Percentiles rank a stretch among this genome's conserved stretches.
phyloP scores from a whole-genome alignment of 2,113 vertebrate species.

The Proteles cristata region DNA sequence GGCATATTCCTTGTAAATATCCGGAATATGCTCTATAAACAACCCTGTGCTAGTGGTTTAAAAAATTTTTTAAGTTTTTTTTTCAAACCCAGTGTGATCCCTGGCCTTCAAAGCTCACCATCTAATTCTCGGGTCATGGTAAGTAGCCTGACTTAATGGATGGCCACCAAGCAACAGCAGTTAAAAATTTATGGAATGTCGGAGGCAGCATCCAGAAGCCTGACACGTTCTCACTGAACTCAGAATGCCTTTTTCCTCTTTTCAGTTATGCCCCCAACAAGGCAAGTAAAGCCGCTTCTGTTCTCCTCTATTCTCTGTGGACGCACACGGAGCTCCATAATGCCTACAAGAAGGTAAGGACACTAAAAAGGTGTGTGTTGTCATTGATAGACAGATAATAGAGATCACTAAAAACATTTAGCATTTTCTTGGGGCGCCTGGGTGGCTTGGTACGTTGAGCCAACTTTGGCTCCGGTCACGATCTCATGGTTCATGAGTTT shows the following conservation, averaged over 20 bases:
- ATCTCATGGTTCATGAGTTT: no score
- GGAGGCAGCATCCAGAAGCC: background rate
- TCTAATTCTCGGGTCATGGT: background rate
- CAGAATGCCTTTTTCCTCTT: background rate
- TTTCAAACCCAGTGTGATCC: background rate
- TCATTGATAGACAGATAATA: background rate
- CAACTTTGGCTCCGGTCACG: no score
- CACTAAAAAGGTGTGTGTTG: rapidly evolving
- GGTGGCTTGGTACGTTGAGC: no score
- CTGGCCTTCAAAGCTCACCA: background rate
- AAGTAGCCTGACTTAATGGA: background rate
- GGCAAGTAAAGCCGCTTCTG: constrained; percentile 88
- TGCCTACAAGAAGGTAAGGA: constrained; percentile 91
- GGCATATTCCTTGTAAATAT: constrained; percentile 19
- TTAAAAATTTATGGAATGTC: background rate
- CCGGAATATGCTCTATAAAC: background rate
- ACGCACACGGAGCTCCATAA: constrained; percentile 89
- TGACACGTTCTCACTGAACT: background rate
- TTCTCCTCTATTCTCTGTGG: constrained; percentile 94
- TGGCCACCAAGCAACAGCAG: background rate
- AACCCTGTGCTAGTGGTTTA: background rate
- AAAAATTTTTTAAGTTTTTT: background rate
- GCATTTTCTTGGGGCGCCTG: no score
- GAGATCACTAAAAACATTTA: background rate
- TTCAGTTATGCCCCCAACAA: constrained; percentile 84